Evolutionary conservation across 2,888 invertebrate species (phyloP), one percentile per base, ranked within the genome.

Genomic region (Euclidia mi): DNA sequence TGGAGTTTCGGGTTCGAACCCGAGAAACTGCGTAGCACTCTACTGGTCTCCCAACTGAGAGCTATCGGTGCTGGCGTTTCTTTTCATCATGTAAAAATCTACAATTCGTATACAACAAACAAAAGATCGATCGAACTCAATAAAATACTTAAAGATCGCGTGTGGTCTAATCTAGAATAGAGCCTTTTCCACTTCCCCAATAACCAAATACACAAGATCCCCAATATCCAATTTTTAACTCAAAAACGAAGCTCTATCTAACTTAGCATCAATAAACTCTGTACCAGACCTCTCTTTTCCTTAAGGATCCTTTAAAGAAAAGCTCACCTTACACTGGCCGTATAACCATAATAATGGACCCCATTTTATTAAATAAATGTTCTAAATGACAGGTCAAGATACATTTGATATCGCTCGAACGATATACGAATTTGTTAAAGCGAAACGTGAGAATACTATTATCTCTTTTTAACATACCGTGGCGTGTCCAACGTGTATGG

Each of bases 401-500:
- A 73, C 50, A 64, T 53, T 63, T 72, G 78, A 71, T 43, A 35
- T 38, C 34, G 49, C 66, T 67, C 73, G 62, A 68, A 71, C 72
- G 71, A 71, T 64, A 68, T 71, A 61, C 55, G 56, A 66, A 71
- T 64, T 32, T 41, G 2, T 41, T 41, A 18, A 32, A 32, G 37
- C 45, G 41, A 3, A 51, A 44, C 42, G 3, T 4, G n/a, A 25
- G 31, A 51, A 9, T 60, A n/a, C 7, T 15, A 41, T 52, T 38
- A 47, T 68, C 79, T 65, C 77, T 45, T 25, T 78, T 56, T 29
- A 20, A 7, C 53, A 11, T 53, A 47, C 6, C 3, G 12, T 3
- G 32, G 11, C 38, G 40, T 51, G 34, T 14, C 32, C 37, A 48
- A 48, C 47, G 52, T 64, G 57, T 69, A 57, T 41, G 50, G 35